Evolutionary conservation across 2,113 vertebrate genomes (phyloP).

Genomic region (Athene cunicularia): DNA sequence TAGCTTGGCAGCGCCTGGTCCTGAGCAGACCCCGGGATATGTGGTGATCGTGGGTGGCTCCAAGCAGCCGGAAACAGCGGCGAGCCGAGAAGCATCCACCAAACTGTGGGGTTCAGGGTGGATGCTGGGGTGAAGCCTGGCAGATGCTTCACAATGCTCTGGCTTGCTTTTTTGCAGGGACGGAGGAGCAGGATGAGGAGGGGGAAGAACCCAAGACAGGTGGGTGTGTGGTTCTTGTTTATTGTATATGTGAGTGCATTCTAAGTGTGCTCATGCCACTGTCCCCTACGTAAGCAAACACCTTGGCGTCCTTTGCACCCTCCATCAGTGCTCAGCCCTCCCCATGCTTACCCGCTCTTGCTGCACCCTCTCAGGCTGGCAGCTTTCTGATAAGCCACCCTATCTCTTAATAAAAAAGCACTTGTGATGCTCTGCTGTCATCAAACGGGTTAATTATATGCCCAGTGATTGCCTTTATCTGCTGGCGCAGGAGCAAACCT

Average conservation of each 20-base stretch:
- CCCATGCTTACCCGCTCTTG: accelerated
- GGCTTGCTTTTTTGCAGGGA: constrained; percentile 69
- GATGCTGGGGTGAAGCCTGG: accelerated
- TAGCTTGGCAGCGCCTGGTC: accelerated
- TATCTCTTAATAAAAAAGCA: neutral
- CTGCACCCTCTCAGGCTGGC: neutral
- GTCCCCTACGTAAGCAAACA: neutral
- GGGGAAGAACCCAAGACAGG: constrained; percentile 89
- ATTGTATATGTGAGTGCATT: accelerated
- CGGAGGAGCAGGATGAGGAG: constrained; percentile 85
- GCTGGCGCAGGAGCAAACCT: neutral
- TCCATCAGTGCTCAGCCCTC: accelerated
- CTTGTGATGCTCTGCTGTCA: neutral
- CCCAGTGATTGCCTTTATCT: neutral
- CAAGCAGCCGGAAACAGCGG: accelerated
- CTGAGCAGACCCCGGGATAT: accelerated
- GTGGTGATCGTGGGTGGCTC: accelerated
- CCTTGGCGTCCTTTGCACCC: accelerated
- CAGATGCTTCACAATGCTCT: neutral
- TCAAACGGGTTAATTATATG: neutral
- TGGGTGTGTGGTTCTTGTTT: constrained; percentile 45
- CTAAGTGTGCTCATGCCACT: accelerated
- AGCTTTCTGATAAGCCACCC: neutral
- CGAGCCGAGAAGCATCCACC: accelerated
- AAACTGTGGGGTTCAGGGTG: neutral